These are phyloP conservation scores for Ypsolopha scabrella DNA, from an alignment of 2,888 invertebrate species.

Conservation along the genomic window DNA sequence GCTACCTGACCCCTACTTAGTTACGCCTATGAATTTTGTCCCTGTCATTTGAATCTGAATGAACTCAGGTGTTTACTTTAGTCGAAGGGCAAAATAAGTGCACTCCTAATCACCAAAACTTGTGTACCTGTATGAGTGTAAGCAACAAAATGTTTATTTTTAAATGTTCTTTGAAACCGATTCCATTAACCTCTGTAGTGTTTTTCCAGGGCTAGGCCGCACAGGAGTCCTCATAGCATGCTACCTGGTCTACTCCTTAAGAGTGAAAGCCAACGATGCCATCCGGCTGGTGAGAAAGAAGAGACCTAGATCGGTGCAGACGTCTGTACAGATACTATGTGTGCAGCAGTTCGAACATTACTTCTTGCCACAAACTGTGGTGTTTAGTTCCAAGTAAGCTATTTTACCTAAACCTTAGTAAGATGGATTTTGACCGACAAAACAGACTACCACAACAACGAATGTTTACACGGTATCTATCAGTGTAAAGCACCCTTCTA, in stretches of 20 bases:
- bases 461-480: too few species aligned
- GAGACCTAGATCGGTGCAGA: conserved; percentile 85
- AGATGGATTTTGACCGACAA: not conserved
- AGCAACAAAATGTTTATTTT: too few species aligned
- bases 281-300: conserved; percentile 82
- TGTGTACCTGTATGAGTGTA: too few species aligned
- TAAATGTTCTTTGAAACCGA: too few species aligned
- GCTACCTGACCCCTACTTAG: too few species aligned
- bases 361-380: conserved; percentile 79
- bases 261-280: conserved; percentile 82
- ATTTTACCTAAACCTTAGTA: not conserved
- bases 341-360: conserved; percentile 86
- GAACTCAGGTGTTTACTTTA: too few species aligned
- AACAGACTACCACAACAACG: not conserved
- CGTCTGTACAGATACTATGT: conserved; percentile 83
- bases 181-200: not conserved
- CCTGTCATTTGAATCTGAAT: too few species aligned
- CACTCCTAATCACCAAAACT: too few species aligned
- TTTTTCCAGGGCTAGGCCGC: conserved; percentile 77
- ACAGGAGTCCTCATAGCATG: conserved; percentile 91
- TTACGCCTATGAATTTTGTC: too few species aligned
- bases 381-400: conserved; percentile 77
- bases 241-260: conserved; percentile 83
- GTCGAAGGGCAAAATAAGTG: too few species aligned
- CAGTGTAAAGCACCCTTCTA: too few species aligned